A percentile compares a stretch with the other conserved stretches of the same genome.
Evolutionary conservation across 1,140 invertebrate species (phyloP).

Genomic region (Pogonomyrmex barbatus): DNA sequence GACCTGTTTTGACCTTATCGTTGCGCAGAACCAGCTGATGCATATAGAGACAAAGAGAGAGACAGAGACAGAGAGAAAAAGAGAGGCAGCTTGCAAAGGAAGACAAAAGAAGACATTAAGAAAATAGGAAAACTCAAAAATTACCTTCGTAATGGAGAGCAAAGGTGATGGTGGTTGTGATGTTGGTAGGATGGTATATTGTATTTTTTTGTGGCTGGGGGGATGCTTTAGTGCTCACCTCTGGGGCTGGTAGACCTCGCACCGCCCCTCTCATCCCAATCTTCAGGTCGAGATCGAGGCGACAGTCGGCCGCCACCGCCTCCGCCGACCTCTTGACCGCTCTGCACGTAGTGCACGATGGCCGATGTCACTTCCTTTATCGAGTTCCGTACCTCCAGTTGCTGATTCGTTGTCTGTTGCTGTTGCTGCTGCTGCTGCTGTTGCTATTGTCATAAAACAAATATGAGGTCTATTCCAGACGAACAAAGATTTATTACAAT

Average conservation of each 20-base stretch:
- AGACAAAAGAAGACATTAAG: constrained; percentile 77
- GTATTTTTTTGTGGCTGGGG: constrained; percentile 78
- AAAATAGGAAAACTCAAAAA: constrained; percentile 80
- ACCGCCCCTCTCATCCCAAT: constrained; percentile 84
- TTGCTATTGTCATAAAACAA: constrained; percentile 72
- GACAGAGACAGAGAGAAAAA: constrained; percentile 64
- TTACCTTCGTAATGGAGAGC: constrained; percentile 84
- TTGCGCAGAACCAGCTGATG: constrained; percentile 43
- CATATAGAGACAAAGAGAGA: constrained; percentile 61
- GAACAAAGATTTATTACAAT: not conserved
- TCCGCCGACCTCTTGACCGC: constrained; percentile 88
- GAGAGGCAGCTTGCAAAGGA: constrained; percentile 72
- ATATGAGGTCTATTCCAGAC: not conserved
- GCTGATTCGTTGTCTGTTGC: constrained; percentile 85
- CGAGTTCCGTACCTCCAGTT: constrained; percentile 94
- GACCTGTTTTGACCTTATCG: constrained; percentile 56
- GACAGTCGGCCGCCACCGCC: constrained; percentile 83
- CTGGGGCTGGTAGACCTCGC: constrained; percentile 85
- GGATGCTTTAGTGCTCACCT: constrained; percentile 85
- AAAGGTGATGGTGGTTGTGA: constrained; percentile 82
- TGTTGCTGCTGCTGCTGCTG: constrained; percentile 77
- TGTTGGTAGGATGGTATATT: constrained; percentile 80
- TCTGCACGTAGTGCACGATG: constrained; percentile 95
- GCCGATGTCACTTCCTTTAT: constrained; percentile 97
- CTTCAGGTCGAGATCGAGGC: constrained; percentile 83